A percentile compares a stretch with the other conserved stretches of the same genome.
Evolutionary conservation across 2,888 invertebrate species (phyloP).

Genomic region (Luperina nickerlii): DNA sequence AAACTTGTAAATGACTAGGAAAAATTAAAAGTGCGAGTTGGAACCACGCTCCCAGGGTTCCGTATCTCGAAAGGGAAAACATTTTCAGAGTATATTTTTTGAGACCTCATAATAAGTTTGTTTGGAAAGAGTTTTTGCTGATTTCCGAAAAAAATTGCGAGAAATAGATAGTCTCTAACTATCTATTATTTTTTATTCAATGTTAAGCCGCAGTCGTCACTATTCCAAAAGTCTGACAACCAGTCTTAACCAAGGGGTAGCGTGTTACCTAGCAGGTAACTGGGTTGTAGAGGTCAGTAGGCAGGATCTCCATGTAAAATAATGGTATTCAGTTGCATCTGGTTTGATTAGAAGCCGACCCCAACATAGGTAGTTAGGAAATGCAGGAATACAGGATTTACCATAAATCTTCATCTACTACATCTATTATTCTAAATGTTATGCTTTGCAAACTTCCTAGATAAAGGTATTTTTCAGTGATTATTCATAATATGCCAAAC

Average conservation of each 20-base stretch:
- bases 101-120: neutral
- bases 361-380: neutral
- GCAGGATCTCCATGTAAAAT: neutral
- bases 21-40: neutral
- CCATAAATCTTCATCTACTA: neutral
- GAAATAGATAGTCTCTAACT: neutral
- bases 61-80: neutral
- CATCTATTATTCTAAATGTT: neutral
- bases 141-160: neutral
- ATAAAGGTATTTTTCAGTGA: neutral
- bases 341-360: neutral
- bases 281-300: neutral
- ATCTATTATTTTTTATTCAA: neutral
- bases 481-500: neutral
- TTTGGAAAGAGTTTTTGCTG: neutral
- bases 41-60: neutral
- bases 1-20: neutral
- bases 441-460: neutral
- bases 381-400: neutral
- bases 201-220: neutral
- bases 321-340: neutral
- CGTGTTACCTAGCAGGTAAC: neutral
- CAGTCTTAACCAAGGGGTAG: neutral
- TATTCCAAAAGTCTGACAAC: neutral
- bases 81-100: neutral